Base-by-base conservation (phyloP, 2,888 invertebrate species). In the Drosophila colorata region DNA sequence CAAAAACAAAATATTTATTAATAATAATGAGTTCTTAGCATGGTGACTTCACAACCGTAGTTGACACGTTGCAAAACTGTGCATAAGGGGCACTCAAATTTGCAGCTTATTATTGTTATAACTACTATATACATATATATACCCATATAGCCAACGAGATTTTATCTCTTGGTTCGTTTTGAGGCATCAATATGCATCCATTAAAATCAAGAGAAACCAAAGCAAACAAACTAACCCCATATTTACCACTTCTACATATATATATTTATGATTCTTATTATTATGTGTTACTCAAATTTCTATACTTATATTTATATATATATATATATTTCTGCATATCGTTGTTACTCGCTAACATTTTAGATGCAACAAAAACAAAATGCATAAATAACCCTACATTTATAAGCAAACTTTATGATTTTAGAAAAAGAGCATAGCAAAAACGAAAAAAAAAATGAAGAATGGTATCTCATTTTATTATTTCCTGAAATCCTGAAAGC, bases 311-410 rank as follows among this genome's bases (percentile, higher is more conserved):
- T 48, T 53, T 68, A 20, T 71, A 60, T 52, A 56, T 48, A 66
- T 48, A 66, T 77, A 44, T 46, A 65, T 77, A 64, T 72, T 81
- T 77, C 77, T 74, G 87, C 83, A 83, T 87, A 87, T 83, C 82
- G 84, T 83, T 83, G 80, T 77, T 81, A 68, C 55, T 60, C 58
- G 41, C 63, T 59, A 75, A 70, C 51, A 47, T 59, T 59, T 58
- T 59, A 67, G 43, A 63, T 55, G 63, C 67, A 49, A 49, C 41
- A 23, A 43, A 63, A 38, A 20, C n/a, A n/a, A 20, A 44, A 28
- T 28, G 63, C 74, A 67, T 63, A 13, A 33, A 69, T 43, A 67
- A 63, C 43, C 65, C 33, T 74, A 75, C 35, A 69, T 63, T 46
- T 69, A 41, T 80, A 78, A 69, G 64, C 38, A 52, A 69, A 48